Base-by-base conservation (phyloP, 2,797 vertebrate genomes). In the Kryptopterus vitreolus region DNA sequence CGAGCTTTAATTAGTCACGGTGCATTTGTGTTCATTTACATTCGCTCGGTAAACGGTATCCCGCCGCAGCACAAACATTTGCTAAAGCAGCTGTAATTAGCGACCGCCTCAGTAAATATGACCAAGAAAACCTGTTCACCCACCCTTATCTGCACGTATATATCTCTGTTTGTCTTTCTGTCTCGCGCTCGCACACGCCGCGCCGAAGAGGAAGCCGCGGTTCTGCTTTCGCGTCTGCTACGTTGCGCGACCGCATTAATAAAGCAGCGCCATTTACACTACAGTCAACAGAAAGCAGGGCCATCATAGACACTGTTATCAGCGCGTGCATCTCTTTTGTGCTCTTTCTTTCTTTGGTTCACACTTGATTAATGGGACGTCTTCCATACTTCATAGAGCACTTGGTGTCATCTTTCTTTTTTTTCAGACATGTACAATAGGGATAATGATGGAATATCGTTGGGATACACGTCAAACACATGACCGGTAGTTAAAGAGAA, bases 241-340 rank as follows among this genome's bases (percentile, higher is more conserved):
- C 22, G 20, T 55, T 52, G 11, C 31, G 38, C 11, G 18, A n/a
- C 4, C 12, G n/a, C 81, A 79, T 86, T 66, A 81, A 86, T 85
- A 82, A 84, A 80, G 77, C 69, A 52, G 53, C 38, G 16, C 22
- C 71, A 65, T 77, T 77, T 70, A 66, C 35, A 76, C 18, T 50
- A 58, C 43, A 86, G 75, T 53, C 7, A 43, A 61, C 76, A 86
- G 76, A 79, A 80, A 74, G 75, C 46, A 88, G 81, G n/a, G 80
- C 77, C 33, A 35, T 77, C 77, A 65, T 48, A 26, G 57, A 76
- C 35, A 65, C 31, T 53, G 22, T 35, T 59, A 26, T 43, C 10
- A 2, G 7, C 10, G 8, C 7, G 10, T 43, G 8, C 7, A 66
- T 70, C 78, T 69, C 31, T 9, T 35, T 33, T 29, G 6, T 8